Percentiles rank a stretch among this genome's conserved stretches.
Evolutionary conservation across 2,888 invertebrate species (phyloP).

Genomic region (Sisyra terminalis): DNA sequence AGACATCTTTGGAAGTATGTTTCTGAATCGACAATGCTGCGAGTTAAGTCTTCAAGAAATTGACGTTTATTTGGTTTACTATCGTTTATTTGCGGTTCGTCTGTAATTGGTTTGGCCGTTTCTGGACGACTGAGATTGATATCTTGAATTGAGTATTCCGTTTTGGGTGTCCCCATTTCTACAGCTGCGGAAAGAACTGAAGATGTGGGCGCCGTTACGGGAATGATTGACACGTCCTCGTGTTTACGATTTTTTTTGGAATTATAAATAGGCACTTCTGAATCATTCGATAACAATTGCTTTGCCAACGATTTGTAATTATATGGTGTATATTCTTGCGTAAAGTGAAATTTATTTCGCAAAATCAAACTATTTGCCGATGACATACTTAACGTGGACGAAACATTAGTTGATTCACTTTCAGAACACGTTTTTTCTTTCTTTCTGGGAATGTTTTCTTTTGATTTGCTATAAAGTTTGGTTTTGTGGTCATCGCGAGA

Average conservation of each 20-base stretch:
- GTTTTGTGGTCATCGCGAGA: too few species aligned
- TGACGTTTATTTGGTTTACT: not conserved
- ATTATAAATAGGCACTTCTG: too few species aligned
- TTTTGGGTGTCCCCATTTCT: not conserved
- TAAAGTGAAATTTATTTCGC: constrained; percentile 1
- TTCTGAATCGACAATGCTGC: constrained; percentile 2
- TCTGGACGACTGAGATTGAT: not conserved
- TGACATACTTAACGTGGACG: not conserved
- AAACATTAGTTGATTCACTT: not conserved
- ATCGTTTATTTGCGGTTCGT: not conserved
- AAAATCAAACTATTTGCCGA: not conserved
- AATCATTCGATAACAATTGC: not conserved
- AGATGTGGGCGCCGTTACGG: not conserved
- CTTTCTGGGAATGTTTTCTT: too few species aligned
- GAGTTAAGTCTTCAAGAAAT: constrained; percentile 3
- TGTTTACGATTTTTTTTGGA: not conserved
- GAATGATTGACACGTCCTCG: too few species aligned
- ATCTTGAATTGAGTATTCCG: not conserved
- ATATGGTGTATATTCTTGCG: constrained; percentile 1
- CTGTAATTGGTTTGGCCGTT: not conserved
- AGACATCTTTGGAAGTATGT: constrained; percentile 6
- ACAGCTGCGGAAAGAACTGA: not conserved
- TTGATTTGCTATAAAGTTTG: too few species aligned
- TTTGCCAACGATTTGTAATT: not conserved
- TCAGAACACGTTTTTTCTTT: not conserved